A percentile compares a stretch with the other conserved stretches of the same genome.
phyloP scores from a whole-genome alignment of 2,113 vertebrate species.

The Acanthisitta chloris region DNA sequence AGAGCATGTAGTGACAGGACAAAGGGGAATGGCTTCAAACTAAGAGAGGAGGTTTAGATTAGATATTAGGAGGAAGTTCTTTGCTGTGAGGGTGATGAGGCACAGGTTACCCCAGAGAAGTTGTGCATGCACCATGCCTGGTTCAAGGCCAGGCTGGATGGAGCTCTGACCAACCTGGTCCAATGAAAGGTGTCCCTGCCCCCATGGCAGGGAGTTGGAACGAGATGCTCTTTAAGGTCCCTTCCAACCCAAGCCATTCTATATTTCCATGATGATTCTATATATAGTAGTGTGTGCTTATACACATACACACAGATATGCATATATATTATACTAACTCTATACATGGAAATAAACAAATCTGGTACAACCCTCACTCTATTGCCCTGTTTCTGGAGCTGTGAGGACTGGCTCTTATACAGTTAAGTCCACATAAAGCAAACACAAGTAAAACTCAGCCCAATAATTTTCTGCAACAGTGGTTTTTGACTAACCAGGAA shows the following conservation, averaged over 20 bases:
- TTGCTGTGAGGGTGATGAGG: not conserved
- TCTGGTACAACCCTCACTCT: not conserved
- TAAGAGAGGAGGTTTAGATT: not conserved
- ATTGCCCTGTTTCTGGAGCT: not conserved
- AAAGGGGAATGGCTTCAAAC: not conserved
- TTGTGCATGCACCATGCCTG: not conserved
- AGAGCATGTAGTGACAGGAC: not conserved
- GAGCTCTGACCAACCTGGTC: not conserved
- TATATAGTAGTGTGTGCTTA: not conserved
- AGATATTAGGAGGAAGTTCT: not conserved
- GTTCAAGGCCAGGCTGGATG: not conserved
- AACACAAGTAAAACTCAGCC: not conserved
- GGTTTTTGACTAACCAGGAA: not conserved
- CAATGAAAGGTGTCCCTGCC: not conserved
- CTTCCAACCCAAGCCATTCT: not conserved
- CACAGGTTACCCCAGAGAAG: not conserved
- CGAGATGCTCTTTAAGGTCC: not conserved
- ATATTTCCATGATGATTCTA: not conserved
- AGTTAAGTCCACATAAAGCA: not conserved
- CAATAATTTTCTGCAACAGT: not conserved
- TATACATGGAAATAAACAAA: not conserved
- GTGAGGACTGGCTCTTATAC: not conserved
- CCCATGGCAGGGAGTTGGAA: not conserved
- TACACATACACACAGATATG: accelerated
- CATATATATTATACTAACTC: not conserved